Evolutionary conservation across 2,113 vertebrate genomes (phyloP), one percentile per base, ranked within the genome.

Genomic region (Sturnus vulgaris): DNA sequence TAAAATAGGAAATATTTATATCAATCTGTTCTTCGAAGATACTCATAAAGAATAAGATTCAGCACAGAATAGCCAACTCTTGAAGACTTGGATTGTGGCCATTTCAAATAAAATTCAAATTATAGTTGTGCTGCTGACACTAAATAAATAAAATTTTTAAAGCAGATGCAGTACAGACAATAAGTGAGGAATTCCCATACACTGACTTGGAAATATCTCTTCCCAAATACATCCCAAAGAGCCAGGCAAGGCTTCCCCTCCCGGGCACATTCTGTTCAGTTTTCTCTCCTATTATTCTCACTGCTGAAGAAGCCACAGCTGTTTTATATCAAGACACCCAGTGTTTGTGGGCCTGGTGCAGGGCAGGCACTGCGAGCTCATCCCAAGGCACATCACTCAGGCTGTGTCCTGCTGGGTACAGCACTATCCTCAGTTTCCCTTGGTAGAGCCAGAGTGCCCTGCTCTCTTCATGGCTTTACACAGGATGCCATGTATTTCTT

Each of bases 1-100:
- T 46, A 76, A 33, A 81, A 55, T 22, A 83, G 52, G 31, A 95
- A 97, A 93, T 92, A 90, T 88, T 90, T 86, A 31, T 35, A 86
- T 42, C 56, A 92, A 52, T 82, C 27, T 64, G 69, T 46, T 82
- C 31, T 84, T 86, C 14, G 11, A 42, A 90, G 30, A 52, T 24
- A 50, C 9, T 76, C n/a, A 66, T 31, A 46, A 91, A 82, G 65
- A 90, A 16, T 25, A 68, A 19, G 14, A 82, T 50, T 76, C 66
- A 83, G 76, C 49, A 93, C 23, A 37, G 64, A 92, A 86, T 2
- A 86, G 56, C 12, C 90, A 92, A 21, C 14, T 71, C 79, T 15
- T 47, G 46, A 82, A 82, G 44, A 75, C 25, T 20, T 0, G 1
- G n/a, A 92, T 3, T 1, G 1, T 9, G 18, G 75, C 19, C 44